A percentile compares a stretch with the other conserved stretches of the same genome.
Evolutionary conservation across 2,888 invertebrate genomes (phyloP).

Genomic region (Drosophila incognita): DNA sequence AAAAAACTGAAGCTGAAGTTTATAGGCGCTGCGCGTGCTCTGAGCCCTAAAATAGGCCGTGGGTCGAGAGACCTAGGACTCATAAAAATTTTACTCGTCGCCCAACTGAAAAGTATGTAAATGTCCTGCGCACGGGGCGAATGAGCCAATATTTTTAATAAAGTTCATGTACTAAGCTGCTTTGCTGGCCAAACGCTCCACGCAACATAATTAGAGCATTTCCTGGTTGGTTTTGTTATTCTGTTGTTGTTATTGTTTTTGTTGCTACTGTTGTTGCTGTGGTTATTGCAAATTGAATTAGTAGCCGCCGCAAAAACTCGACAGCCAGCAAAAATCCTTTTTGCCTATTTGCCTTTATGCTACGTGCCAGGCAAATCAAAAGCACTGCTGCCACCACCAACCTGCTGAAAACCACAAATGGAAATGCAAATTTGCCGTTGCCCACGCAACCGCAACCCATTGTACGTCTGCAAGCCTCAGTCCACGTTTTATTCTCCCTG

Average conservation of each 20-base stretch:
- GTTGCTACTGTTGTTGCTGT: conserved; percentile 41
- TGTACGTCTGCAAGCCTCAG: conserved; percentile 21
- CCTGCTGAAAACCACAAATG: conserved; percentile 66
- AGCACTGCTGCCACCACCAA: conserved; percentile 22
- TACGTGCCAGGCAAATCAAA: conserved; percentile 79
- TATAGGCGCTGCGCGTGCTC: conserved; percentile 75
- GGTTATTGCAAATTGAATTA: conserved; percentile 81
- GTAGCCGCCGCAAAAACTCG: conserved; percentile 63
- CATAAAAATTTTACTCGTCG: conserved; percentile 72
- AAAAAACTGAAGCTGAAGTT: conserved; percentile 52
- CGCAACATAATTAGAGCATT: conserved; percentile 74
- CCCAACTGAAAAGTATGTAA: conserved; percentile 67
- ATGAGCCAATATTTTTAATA: conserved; percentile 79
- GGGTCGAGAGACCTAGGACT: conserved; percentile 29
- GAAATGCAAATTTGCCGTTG: conserved; percentile 76
- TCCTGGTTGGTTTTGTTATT: conserved; percentile 20
- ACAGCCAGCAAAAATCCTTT: conserved; percentile 71
- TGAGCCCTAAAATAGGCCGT: conserved; percentile 57
- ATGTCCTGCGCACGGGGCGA: conserved; percentile 49
- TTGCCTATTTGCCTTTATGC: conserved; percentile 61
- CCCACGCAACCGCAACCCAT: conserved; percentile 63
- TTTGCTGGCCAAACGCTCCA: conserved; percentile 66
- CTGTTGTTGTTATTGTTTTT: conserved; percentile 5
- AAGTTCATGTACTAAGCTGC: conserved; percentile 72
- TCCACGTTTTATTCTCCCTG: not conserved